Base-by-base conservation (phyloP, 1,140 invertebrate species). In the Nasonia vitripennis region DNA sequence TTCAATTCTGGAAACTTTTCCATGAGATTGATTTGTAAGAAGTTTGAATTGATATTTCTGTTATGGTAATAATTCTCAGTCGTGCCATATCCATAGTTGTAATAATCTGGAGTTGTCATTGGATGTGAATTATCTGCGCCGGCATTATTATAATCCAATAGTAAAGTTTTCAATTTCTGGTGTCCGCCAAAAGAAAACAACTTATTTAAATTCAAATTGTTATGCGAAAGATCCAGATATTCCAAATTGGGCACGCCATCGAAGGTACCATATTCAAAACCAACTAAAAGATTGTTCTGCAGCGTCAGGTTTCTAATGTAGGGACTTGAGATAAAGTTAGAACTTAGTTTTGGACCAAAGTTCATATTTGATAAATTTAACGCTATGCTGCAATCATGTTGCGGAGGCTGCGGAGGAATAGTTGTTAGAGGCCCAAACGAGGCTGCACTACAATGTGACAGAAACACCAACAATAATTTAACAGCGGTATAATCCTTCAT, bases 281-380 rank as follows among this genome's bases (percentile, higher is more conserved):
- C 27, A 27, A 7, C 17, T 37, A 75, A 27, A 37, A 0, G 23
- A 75, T 75, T 75, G 20, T 75, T 34, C 20, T 20, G 31, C 9
- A 75, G 34, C 9, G 12, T 20, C 73, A 75, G 31, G 1, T 75
- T 75, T 9, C 1, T 75, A 31, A 75, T 11, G 12, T 75, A 37
- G 14, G 34, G 31, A 75, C 79, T 70, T 9, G 23, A 23, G 62
- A 81, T 81, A 55, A 62, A 81, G n/a, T 67, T 73, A 67, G 20
- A 48, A 62, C n/a, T 73, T 68, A 62, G 23, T 77, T 78, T 62
- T 80, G 48, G 12, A 51, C 48, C 48, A 51, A 51, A 51, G 11
- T 17, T 51, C 48, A 51, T 51, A 51, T 17, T 17, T 10, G 48
- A 51, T 4, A 51, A 51, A 51, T 51, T 51, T 3, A 51, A 51